A percentile compares a stretch with the other conserved stretches of the same genome.
Conservation (phyloP, 2,113 vertebrate species). For the Neoarius graeffei region DNA sequence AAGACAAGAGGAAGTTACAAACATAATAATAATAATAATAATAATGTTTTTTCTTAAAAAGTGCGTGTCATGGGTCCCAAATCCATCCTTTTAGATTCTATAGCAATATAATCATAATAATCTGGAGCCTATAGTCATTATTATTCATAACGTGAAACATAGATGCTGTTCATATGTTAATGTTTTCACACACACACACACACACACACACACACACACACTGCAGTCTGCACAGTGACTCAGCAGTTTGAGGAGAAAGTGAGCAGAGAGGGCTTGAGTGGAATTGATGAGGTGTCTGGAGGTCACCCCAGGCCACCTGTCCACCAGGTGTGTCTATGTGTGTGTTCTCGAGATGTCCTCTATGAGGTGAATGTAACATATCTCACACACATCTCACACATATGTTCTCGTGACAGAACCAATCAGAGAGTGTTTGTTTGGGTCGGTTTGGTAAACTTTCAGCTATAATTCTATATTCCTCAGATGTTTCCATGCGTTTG, state of each 20-base stretch:
- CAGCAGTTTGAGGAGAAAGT: background rate
- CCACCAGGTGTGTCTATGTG: background rate
- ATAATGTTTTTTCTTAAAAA: background rate
- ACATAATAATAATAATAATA: background rate
- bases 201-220: background rate
- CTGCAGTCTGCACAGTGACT: conserved; percentile 12
- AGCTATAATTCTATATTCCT: no score
- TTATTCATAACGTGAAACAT: background rate
- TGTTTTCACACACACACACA: background rate
- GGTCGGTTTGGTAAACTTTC: no score
- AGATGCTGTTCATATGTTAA: background rate
- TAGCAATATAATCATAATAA: background rate
- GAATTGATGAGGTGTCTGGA: conserved; percentile 13
- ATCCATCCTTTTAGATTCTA: background rate
- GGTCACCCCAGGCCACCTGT: conserved; percentile 16
- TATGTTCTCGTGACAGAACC: background rate
- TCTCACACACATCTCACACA: background rate
- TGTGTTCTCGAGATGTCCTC: conserved; percentile 2
- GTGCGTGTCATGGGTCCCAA: background rate
- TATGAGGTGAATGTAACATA: background rate
- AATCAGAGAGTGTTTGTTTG: background rate
- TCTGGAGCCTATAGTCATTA: background rate
- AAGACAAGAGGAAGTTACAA: no score
- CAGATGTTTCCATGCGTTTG: no score
- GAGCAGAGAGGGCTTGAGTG: background rate